Base-by-base conservation (phyloP, 2,888 invertebrate genomes). In the Lithophane ornitopus region DNA sequence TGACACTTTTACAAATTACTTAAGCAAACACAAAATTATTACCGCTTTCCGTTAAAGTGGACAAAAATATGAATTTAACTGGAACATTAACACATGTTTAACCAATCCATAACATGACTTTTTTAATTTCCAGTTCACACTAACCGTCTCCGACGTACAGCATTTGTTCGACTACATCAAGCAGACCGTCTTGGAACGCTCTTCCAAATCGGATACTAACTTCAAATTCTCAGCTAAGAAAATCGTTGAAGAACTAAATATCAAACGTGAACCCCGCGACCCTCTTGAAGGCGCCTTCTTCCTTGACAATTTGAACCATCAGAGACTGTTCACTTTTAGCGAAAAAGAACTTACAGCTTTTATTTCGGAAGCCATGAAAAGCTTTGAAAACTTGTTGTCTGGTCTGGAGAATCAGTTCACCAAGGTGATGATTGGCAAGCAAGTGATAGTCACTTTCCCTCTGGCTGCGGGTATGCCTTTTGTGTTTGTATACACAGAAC, bases 391-490 rank as follows among this genome's bases (percentile, higher is more conserved):
- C 16, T 89, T 97, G 9, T 91, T 91, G 44, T 88, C 95, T 9
- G 97, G 97, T 66, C 90, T 94, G 68, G 88, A 95, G 14, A 93
- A 97, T 85, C 97, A 97, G 88, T 96, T 96, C 91, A 97, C 97
- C 62, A 97, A 97, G 91, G 92, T 97, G 22, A 88, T 95, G 59
- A 97, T 97, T 86, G 94, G 96, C 68, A 95, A 96, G 62, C 97
- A 97, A 81, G 93, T 97, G 19, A 96, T 97, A 14, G 92, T 98
- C 19, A 97, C 97, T 91, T 97, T 98, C 96, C 98, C 98, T 9
- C 97, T 97, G 39, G 97, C 97, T 77, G 97, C 97, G 87, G 98
- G 98, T 91, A 94, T 98, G 85, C 98, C 98, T 34, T 98, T 98
- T 91, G 92, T 97, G 74, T 98, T 95, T 92, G 97, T 97, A 70